Evolutionary conservation across 2,888 invertebrate genomes (phyloP).

Genomic region (Yponomeuta cagnagella): DNA sequence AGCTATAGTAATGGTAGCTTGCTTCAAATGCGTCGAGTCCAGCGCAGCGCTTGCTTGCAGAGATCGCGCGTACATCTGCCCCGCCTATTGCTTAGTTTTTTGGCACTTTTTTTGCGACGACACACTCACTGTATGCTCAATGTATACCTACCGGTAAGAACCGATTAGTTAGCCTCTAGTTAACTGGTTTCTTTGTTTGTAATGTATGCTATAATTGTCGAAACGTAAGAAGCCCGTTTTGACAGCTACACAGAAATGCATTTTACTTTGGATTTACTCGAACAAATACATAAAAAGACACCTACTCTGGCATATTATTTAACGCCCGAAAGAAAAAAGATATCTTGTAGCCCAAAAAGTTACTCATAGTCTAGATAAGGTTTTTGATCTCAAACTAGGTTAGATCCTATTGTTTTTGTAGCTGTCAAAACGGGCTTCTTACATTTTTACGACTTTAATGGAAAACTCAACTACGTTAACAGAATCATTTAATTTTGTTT

Average conservation of each 20-base stretch:
- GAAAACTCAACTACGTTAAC: not conserved
- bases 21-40: not conserved
- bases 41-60: not conserved
- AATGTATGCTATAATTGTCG: not conserved
- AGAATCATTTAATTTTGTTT: not conserved
- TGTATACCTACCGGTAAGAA: not conserved
- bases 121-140: not conserved
- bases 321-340: too few relatives aligned
- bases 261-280: too few relatives aligned
- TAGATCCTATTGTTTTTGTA: too few relatives aligned
- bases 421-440: too few relatives aligned
- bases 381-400: too few relatives aligned
- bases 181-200: not conserved
- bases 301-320: too few relatives aligned
- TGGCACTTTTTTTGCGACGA: constrained; percentile 1
- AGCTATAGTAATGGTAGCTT: not conserved
- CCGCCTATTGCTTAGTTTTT: not conserved
- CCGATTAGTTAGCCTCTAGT: not conserved
- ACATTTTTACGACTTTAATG: too few relatives aligned
- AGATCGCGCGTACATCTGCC: not conserved
- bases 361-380: too few relatives aligned
- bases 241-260: too few relatives aligned
- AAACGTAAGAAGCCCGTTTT: too few relatives aligned
- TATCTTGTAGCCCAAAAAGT: too few relatives aligned
- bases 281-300: too few relatives aligned